Percentiles rank a stretch among this genome's conserved stretches.
Conservation (phyloP, 1,140 invertebrate species). For the Neodiprion lecontei region DNA sequence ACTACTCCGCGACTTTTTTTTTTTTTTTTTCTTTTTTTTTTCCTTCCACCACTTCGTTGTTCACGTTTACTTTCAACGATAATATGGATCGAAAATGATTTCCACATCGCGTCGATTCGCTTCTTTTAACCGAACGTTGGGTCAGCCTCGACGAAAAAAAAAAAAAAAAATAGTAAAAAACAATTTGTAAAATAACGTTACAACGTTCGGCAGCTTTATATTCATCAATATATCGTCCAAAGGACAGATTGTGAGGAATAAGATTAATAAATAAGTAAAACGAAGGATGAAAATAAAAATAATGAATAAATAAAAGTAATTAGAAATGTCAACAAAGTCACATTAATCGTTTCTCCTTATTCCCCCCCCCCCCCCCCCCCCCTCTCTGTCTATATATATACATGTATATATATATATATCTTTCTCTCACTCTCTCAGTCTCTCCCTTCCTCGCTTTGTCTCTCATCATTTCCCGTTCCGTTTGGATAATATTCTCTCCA, state of each 20-base stretch:
- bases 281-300: no score
- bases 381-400: slow-evolving; percentile 4
- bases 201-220: background rate
- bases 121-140: background rate
- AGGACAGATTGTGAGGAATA: no score
- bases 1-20: background rate
- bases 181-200: background rate
- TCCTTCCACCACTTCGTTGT: background rate
- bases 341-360: background rate
- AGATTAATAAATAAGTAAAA: no score
- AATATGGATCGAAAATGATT: no score
- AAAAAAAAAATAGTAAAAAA: background rate
- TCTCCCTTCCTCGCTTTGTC: slow-evolving; percentile 26
- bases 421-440: slow-evolving; percentile 22
- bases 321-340: no score
- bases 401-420: background rate
- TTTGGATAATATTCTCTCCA: slow-evolving; percentile 20
- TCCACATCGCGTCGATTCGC: no score
- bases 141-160: background rate
- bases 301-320: no score
- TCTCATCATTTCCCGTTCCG: slow-evolving; percentile 25
- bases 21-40: background rate
- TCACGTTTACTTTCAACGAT: no score
- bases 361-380: slow-evolving; percentile 11
- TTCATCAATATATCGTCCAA: background rate